These are phyloP conservation scores for Eubucco bourcierii DNA, from an alignment of 2,113 vertebrate species.

Conservation along the genomic window DNA sequence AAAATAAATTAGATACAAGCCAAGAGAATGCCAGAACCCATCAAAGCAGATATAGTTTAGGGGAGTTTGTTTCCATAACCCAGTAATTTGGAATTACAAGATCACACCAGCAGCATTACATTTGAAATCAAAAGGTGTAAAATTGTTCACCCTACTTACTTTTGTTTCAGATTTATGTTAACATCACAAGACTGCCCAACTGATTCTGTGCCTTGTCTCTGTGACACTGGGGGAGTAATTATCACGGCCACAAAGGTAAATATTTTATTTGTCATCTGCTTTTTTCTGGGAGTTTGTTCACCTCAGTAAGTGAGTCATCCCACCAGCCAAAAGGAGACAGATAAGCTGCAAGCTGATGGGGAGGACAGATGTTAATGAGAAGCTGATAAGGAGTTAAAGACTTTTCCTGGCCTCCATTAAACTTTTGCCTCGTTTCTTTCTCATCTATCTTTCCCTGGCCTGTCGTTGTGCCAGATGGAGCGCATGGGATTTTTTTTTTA, in stretches of 20 bases:
- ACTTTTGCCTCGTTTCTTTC: neutral
- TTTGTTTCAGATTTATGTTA: neutral
- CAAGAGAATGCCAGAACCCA: conserved; percentile 42
- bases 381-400: neutral
- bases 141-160: neutral
- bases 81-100: neutral
- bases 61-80: neutral
- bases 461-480: neutral
- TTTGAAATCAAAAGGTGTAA: neutral
- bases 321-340: neutral
- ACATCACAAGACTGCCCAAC: neutral
- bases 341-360: neutral
- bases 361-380: neutral
- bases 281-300: neutral
- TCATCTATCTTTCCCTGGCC: neutral
- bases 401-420: neutral
- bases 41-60: conserved; percentile 17
- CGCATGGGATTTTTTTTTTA: neutral
- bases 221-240: neutral
- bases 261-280: neutral
- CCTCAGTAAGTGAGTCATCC: neutral
- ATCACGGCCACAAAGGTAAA: neutral
- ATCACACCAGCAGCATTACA: neutral
- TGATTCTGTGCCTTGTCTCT: neutral
- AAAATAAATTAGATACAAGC: conserved; percentile 10